These are phyloP conservation scores for Corella eumyota DNA, from an alignment of 23 tunicate genomes.

Conservation along the genomic window DNA sequence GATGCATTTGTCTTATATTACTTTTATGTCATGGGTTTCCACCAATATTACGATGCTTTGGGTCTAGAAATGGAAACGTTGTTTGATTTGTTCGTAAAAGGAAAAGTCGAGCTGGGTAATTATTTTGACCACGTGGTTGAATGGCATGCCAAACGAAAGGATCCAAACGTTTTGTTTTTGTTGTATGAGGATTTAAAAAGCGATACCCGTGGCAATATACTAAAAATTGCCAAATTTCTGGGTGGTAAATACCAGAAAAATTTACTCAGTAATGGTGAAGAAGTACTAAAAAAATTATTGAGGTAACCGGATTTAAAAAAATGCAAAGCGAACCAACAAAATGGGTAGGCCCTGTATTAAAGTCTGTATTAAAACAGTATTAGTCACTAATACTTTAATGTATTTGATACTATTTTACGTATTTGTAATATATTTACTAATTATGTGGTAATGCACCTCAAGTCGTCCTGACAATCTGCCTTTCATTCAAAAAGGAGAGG, in stretches of 20 bases:
- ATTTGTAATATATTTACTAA: no score
- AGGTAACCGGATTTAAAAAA: conserved; percentile 3
- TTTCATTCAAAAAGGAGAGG: no score
- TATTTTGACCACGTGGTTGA: conserved; percentile 22
- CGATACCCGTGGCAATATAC: conserved; percentile 3
- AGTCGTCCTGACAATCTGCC: no score
- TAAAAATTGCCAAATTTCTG: conserved; percentile 36
- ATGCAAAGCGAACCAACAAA: conserved; percentile 12
- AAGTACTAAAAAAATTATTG: conserved; percentile 13
- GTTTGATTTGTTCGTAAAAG: conserved; percentile 10
- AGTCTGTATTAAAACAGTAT: no score
- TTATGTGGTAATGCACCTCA: no score
- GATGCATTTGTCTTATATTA: conserved; percentile 19
- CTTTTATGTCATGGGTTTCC: conserved; percentile 16
- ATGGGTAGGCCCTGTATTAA: conserved; percentile 17
- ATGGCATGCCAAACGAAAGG: conserved; percentile 24
- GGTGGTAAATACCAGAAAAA: conserved; percentile 24
- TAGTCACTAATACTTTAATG: no score
- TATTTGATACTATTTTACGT: no score
- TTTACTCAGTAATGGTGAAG: conserved; percentile 9
- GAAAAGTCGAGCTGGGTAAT: conserved; percentile 9
- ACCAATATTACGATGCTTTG: not conserved
- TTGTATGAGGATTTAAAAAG: conserved; percentile 34
- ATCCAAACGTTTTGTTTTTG: conserved; percentile 27
- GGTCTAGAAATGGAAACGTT: conserved; percentile 12